These are phyloP conservation scores for Apostichopus parvimensis DNA, from an alignment of 35 echinoderm and acorn worm genomes.

Conservation along the genomic window DNA sequence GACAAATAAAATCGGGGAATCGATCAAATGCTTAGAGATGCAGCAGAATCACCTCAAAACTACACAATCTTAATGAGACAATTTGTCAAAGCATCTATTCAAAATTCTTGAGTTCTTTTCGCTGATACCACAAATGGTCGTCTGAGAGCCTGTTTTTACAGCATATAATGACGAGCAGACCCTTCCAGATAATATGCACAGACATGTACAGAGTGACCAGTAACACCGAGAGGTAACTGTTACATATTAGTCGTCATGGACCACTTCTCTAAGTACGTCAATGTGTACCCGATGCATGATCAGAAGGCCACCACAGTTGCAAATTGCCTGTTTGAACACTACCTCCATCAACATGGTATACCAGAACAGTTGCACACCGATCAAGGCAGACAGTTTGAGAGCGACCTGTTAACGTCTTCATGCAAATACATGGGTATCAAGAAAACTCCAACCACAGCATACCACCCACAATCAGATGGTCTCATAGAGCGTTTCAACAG, in stretches of 20 bases:
- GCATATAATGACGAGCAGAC: neutral
- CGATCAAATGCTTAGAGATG: too few relatives aligned
- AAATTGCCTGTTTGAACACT: conserved; percentile 53
- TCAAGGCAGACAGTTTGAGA: conserved; percentile 18
- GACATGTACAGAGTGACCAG: conserved; percentile 16
- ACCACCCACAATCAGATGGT: neutral
- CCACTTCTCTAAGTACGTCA: conserved; percentile 51
- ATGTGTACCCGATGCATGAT: conserved; percentile 36
- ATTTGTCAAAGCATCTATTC: too few relatives aligned
- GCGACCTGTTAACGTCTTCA: neutral
- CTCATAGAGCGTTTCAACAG: neutral
- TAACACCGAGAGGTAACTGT: conserved; percentile 45
- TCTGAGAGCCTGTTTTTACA: too few relatives aligned
- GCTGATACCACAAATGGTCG: neutral
- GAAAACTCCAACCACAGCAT: neutral
- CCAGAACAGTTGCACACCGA: conserved; percentile 25
- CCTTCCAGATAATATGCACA: neutral
- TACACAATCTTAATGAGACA: too few relatives aligned
- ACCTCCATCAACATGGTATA: conserved; percentile 45
- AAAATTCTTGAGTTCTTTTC: neutral
- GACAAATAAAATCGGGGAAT: too few relatives aligned
- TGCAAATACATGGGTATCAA: neutral
- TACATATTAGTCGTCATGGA: conserved; percentile 42
- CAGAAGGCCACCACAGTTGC: conserved; percentile 36
- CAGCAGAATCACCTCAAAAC: too few relatives aligned